Evolutionary conservation across 2,797 vertebrate genomes (phyloP).

Genomic region (Oryzias sinensis): DNA sequence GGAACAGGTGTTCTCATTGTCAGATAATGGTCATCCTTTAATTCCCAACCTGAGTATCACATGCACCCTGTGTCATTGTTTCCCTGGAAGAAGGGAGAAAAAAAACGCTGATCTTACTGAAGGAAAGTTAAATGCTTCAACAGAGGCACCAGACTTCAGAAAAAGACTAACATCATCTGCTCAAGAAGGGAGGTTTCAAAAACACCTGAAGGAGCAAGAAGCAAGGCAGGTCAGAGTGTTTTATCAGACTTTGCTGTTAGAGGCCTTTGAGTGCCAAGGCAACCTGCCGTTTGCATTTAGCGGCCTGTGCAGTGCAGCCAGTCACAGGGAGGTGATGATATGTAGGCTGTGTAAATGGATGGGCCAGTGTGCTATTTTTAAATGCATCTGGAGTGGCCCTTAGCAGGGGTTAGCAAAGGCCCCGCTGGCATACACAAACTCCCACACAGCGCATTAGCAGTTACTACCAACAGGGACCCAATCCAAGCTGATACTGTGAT

Average conservation of each 20-base stretch:
- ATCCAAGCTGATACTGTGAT: slow-evolving; percentile 53
- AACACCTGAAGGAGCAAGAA: slow-evolving; percentile 11
- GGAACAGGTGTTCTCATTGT: slow-evolving; percentile 72
- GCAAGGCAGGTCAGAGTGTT: slow-evolving; percentile 39
- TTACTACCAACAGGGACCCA: slow-evolving; percentile 57
- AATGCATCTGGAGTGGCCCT: slow-evolving; percentile 73
- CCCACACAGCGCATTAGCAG: slow-evolving; percentile 55
- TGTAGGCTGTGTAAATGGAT: slow-evolving; percentile 77
- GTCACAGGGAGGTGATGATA: slow-evolving; percentile 78
- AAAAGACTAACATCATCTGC: slow-evolving; percentile 17
- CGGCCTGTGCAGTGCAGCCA: slow-evolving; percentile 52
- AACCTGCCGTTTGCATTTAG: slow-evolving; percentile 46
- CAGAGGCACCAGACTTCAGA: background rate
- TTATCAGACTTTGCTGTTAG: slow-evolving; percentile 47
- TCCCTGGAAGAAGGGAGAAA: slow-evolving; percentile 33
- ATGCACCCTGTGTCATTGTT: slow-evolving; percentile 36
- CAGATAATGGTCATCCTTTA: slow-evolving; percentile 39
- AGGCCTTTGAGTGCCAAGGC: slow-evolving; percentile 45
- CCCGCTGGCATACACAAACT: slow-evolving; percentile 43
- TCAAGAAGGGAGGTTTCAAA: slow-evolving; percentile 16
- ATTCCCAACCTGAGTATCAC: slow-evolving; percentile 39
- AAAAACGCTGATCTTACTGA: slow-evolving; percentile 13
- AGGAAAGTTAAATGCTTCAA: background rate
- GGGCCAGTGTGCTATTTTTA: slow-evolving; percentile 77
- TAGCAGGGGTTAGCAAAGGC: slow-evolving; percentile 63